A percentile compares a stretch with the other conserved stretches of the same genome.
phyloP scores from a whole-genome alignment of 2,797 vertebrate genomes.

The Hippocampus kuda region DNA sequence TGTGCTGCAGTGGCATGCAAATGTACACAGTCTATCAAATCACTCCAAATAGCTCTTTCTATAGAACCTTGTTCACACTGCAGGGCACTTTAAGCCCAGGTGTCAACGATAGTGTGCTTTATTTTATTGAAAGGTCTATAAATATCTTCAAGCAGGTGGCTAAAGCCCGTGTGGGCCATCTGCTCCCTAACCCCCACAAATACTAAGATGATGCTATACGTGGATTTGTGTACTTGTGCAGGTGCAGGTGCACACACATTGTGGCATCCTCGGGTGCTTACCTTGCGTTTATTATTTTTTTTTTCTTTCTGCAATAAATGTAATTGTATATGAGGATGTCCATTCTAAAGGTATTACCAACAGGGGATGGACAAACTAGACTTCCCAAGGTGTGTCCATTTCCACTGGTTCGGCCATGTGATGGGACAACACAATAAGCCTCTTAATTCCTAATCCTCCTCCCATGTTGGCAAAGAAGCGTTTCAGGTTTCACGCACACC shows the following conservation, averaged over 20 bases:
- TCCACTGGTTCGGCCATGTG: conserved; percentile 48
- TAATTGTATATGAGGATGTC: not conserved
- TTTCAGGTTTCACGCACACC: conserved; percentile 28
- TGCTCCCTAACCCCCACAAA: conserved; percentile 51
- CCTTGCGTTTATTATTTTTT: not conserved
- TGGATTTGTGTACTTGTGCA: not conserved
- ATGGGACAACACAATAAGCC: conserved; percentile 65
- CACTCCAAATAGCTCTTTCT: not conserved
- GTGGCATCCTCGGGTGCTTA: not conserved
- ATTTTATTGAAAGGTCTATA: conserved; percentile 48
- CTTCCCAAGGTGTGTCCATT: conserved; percentile 9
- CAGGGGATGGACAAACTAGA: not conserved
- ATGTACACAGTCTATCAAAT: not conserved
- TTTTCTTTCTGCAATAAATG: not conserved
- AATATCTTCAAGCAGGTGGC: conserved; percentile 59
- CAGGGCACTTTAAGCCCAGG: conserved; percentile 13
- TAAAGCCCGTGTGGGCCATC: conserved; percentile 60
- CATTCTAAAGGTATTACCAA: not conserved
- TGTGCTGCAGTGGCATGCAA: not conserved
- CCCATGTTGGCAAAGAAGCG: conserved; percentile 37
- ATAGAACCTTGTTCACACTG: conserved; percentile 5
- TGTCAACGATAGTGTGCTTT: conserved; percentile 20
- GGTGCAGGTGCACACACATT: not conserved
- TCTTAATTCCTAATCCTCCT: conserved; percentile 68
- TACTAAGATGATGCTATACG: conserved; percentile 9